Evolutionary conservation across 2,888 invertebrate genomes (phyloP).

Genomic region (Ophraella communa): DNA sequence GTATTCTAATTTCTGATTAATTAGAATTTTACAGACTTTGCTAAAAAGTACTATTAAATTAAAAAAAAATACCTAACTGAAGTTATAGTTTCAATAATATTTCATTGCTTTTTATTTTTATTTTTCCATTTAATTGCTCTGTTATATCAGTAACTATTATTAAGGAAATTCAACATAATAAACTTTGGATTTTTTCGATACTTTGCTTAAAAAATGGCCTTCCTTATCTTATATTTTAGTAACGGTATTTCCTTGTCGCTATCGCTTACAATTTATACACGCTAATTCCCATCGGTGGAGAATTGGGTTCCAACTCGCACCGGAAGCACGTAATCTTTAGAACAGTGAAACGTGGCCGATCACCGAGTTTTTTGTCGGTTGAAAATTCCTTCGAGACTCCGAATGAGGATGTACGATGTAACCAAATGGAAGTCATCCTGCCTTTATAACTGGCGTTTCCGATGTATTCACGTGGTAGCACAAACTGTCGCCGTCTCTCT

Average conservation of each 20-base stretch:
- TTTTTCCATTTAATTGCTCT: too few species aligned
- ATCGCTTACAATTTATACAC: background rate
- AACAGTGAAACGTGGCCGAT: conserved; percentile 33
- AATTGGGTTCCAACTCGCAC: conserved; percentile 11
- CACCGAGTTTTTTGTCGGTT: conserved; percentile 49
- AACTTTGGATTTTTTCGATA: background rate
- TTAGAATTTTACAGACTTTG: too few species aligned
- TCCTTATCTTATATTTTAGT: background rate
- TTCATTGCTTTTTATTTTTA: too few species aligned
- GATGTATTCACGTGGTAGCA: conserved; percentile 39
- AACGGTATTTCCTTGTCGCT: conserved; percentile 2
- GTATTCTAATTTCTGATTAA: too few species aligned
- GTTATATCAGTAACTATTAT: too few species aligned
- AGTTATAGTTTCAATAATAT: too few species aligned
- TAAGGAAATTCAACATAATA: background rate
- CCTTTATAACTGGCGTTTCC: conserved; percentile 66
- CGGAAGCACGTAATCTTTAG: conserved; percentile 31
- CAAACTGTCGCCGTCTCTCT: conserved; percentile 12
- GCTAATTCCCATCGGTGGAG: conserved; percentile 1
- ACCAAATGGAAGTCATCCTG: conserved; percentile 60
- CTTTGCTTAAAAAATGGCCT: background rate
- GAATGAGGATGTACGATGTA: conserved; percentile 58
- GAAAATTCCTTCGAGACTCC: conserved; percentile 52
- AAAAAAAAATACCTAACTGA: too few species aligned
- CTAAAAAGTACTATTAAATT: too few species aligned